Conservation (phyloP, 2,797 vertebrate species). For the Sarcoramphus papa region DNA sequence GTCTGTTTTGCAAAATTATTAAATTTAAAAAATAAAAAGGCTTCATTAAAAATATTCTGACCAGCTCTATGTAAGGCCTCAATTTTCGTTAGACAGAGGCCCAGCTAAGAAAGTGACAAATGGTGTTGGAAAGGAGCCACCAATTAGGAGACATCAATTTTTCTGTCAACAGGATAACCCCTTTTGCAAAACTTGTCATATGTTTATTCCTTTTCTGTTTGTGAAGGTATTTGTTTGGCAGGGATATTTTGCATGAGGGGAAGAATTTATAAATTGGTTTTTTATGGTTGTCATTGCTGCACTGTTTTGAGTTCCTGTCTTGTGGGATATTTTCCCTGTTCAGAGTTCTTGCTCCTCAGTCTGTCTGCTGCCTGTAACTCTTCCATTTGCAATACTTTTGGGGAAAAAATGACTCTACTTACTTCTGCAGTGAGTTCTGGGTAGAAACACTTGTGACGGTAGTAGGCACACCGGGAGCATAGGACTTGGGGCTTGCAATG, state of each 20-base stretch:
- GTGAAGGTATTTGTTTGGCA: slow-evolving; percentile 26
- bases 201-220: slow-evolving; percentile 25
- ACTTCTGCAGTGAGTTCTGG: not conserved
- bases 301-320: not conserved
- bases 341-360: not conserved
- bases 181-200: slow-evolving; percentile 13
- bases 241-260: not conserved
- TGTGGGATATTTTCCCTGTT: not conserved
- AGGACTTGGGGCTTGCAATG: not conserved
- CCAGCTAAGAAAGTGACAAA: not conserved
- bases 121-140: not conserved
- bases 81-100: not conserved
- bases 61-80: not conserved
- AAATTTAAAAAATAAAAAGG: not conserved
- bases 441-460: not conserved
- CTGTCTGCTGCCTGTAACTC: not conserved
- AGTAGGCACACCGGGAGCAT: not conserved
- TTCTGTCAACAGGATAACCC: slow-evolving; percentile 3
- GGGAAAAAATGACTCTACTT: not conserved
- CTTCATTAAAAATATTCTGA: not conserved
- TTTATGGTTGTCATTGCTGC: not conserved
- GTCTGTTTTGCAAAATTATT: not conserved
- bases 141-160: slow-evolving; percentile 25
- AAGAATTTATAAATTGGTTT: not conserved
- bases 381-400: not conserved